A percentile compares a stretch with the other conserved stretches of the same genome.
phyloP scores from a whole-genome alignment of 2,797 vertebrate genomes.

The Sciurus carolinensis region DNA sequence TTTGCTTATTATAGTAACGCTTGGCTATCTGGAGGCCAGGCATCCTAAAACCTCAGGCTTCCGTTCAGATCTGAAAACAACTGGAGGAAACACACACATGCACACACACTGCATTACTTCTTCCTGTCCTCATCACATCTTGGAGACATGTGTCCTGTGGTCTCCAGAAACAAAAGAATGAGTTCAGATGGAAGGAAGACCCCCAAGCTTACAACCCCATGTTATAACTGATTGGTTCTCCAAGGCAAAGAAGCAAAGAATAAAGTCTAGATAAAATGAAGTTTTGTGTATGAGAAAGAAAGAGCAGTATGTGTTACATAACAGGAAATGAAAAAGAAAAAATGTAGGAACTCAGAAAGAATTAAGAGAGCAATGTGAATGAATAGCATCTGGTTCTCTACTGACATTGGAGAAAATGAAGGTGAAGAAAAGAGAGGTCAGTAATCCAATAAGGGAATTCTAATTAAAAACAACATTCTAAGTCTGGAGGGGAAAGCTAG shows the following conservation, averaged over 20 bases:
- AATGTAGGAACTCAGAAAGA: background rate
- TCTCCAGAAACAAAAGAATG: constrained; percentile 19
- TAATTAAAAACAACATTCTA: constrained; percentile 44
- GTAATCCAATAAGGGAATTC: background rate
- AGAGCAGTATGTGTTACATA: background rate
- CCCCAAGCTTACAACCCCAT: background rate
- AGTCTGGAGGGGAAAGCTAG: background rate
- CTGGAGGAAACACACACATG: constrained; percentile 41
- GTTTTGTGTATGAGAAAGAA: background rate
- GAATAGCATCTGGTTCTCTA: background rate
- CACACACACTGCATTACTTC: background rate
- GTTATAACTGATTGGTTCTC: background rate
- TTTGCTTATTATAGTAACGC: constrained; percentile 81
- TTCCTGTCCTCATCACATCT: background rate
- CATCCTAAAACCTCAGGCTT: constrained; percentile 74
- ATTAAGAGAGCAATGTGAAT: background rate
- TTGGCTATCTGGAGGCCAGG: constrained; percentile 79
- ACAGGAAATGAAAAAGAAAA: background rate
- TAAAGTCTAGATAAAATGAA: constrained; percentile 49
- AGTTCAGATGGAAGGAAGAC: background rate
- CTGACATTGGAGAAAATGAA: background rate
- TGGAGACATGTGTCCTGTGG: background rate
- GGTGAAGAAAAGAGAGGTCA: background rate
- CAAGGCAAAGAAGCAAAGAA: background rate
- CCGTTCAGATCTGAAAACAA: constrained; percentile 73